These are phyloP conservation scores for Silurus lanzhouensis DNA, from an alignment of 2,797 vertebrate species.

Conservation along the genomic window DNA sequence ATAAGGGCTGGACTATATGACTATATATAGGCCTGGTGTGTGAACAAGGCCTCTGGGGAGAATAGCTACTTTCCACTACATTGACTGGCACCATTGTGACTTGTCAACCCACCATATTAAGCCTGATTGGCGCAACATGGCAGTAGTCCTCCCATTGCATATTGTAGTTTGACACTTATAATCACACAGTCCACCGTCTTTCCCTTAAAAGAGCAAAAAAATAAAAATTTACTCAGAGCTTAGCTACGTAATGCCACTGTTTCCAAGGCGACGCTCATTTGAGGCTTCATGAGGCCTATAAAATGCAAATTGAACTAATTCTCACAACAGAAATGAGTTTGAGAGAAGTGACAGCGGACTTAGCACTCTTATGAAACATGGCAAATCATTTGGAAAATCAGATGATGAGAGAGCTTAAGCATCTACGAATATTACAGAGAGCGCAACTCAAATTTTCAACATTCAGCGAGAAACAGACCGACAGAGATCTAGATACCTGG, in stretches of 20 bases:
- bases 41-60: constrained; percentile 76
- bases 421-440: neutral
- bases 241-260: constrained; percentile 48
- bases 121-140: constrained; percentile 74
- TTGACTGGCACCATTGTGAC: constrained; percentile 79
- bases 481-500: neutral
- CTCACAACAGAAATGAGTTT: constrained; percentile 28
- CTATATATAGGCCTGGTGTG: constrained; percentile 64
- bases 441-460: neutral
- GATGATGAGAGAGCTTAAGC: constrained; percentile 18
- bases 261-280: constrained; percentile 53
- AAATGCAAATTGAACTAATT: constrained; percentile 51
- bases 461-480: neutral
- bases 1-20: constrained; percentile 73
- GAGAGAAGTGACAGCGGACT: constrained; percentile 43
- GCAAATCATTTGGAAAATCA: constrained; percentile 8
- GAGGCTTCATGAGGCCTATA: constrained; percentile 50
- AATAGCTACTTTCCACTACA: constrained; percentile 78
- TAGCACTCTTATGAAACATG: constrained; percentile 22
- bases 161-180: constrained; percentile 62
- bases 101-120: constrained; percentile 75
- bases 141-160: constrained; percentile 60
- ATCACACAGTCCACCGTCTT: constrained; percentile 55
- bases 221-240: constrained; percentile 21
- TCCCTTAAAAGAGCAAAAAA: constrained; percentile 17